phyloP scores from a whole-genome alignment of 2,888 invertebrate genomes.

The Lasioglossum pauxillum region DNA sequence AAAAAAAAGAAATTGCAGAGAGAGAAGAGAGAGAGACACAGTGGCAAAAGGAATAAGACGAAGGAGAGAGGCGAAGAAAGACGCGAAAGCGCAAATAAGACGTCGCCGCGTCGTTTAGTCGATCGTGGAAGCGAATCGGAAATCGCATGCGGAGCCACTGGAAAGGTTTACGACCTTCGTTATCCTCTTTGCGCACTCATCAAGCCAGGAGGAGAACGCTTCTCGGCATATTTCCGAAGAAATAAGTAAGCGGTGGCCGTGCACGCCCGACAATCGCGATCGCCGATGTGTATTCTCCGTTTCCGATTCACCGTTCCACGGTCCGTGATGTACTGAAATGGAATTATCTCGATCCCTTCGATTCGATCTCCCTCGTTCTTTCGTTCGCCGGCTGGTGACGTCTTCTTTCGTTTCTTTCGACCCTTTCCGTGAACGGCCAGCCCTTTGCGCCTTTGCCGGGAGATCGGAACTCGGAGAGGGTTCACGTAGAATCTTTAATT shows the following conservation, averaged over 20 bases:
- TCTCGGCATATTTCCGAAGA: conserved; percentile 48
- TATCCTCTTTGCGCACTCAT: conserved; percentile 63
- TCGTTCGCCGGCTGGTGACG: conserved; percentile 40
- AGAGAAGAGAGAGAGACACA: not conserved
- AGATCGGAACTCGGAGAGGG: conserved; percentile 7
- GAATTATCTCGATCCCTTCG: conserved; percentile 59
- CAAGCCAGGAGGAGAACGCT: conserved; percentile 43
- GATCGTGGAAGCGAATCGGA: conserved; percentile 60
- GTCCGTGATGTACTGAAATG: conserved; percentile 49
- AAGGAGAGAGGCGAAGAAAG: conserved; percentile 39
- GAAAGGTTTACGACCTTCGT: conserved; percentile 64
- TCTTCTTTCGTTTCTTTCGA: conserved; percentile 46
- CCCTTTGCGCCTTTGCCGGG: conserved; percentile 10
- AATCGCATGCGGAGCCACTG: conserved; percentile 55
- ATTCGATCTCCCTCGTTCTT: conserved; percentile 50
- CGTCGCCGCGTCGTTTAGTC: conserved; percentile 56
- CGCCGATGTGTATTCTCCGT: conserved; percentile 56
- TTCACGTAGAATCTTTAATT: conserved; percentile 4
- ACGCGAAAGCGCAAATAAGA: conserved; percentile 61
- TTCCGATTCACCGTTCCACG: conserved; percentile 50
- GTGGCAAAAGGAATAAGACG: conserved; percentile 8
- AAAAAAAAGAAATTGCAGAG: not conserved
- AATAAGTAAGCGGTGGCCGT: conserved; percentile 44
- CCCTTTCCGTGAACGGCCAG: conserved; percentile 18
- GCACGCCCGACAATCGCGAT: conserved; percentile 54